Evolutionary conservation across 2,797 vertebrate species (phyloP).

Genomic region (Ispidina lecontei): DNA sequence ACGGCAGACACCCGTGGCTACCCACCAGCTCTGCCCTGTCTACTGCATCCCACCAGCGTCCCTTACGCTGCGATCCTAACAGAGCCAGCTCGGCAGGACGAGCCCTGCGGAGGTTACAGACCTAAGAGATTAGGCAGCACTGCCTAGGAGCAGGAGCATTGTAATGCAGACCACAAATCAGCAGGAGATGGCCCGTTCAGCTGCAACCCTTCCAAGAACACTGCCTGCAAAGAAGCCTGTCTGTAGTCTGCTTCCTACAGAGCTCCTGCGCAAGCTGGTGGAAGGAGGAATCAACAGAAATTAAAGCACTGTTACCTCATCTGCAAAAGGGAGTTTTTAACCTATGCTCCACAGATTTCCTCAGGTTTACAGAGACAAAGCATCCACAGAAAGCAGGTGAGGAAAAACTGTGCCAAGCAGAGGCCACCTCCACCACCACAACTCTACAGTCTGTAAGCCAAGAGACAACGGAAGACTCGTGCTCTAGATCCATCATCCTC

Average conservation of each 20-base stretch:
- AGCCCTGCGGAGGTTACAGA: background rate
- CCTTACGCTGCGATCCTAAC: rapidly evolving
- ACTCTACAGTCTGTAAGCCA: background rate
- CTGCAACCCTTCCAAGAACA: background rate
- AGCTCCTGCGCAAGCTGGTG: background rate
- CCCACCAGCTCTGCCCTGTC: rapidly evolving
- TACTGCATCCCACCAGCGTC: rapidly evolving
- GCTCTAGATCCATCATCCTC: background rate
- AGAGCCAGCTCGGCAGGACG: background rate
- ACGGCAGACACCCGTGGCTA: rapidly evolving
- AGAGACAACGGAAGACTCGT: background rate
- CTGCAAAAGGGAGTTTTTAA: background rate
- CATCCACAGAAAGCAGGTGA: background rate
- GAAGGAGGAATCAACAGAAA: background rate
- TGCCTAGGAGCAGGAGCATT: background rate
- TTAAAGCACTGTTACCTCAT: background rate
- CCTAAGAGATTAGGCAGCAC: background rate
- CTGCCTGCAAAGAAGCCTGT: background rate
- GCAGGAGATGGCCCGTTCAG: background rate
- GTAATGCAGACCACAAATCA: background rate
- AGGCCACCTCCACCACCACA: background rate
- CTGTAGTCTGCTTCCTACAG: background rate
- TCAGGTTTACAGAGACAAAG: background rate
- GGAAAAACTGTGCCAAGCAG: background rate
- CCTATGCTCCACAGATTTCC: background rate